These are phyloP conservation scores for Delphinus delphis DNA, from an alignment of 2,113 vertebrate genomes.

Conservation along the genomic window DNA sequence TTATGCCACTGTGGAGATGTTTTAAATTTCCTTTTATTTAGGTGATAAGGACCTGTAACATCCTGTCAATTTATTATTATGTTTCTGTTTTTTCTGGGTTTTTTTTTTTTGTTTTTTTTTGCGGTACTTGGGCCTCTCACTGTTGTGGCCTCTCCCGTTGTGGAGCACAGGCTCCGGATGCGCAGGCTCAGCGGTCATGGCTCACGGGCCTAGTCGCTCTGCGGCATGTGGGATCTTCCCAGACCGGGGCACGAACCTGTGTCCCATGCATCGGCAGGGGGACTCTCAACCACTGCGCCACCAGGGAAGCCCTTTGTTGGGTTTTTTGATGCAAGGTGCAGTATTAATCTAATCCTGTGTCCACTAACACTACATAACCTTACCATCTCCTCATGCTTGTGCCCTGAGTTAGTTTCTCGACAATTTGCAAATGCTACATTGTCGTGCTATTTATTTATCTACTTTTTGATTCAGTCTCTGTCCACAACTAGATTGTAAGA, in stretches of 20 bases:
- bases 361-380: fast-evolving
- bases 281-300: too few species aligned
- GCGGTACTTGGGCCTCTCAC: too few species aligned
- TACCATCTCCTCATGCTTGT: background rate
- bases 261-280: too few species aligned
- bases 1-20: background rate
- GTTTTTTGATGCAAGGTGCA: background rate
- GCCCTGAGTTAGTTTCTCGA: background rate
- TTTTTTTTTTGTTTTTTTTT: background rate
- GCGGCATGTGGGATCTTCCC: too few species aligned
- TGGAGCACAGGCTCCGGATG: too few species aligned
- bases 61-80: background rate
- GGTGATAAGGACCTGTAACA: background rate
- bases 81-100: background rate
- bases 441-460: background rate
- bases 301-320: background rate
- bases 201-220: too few species aligned
- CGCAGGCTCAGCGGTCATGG: too few species aligned
- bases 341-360: background rate
- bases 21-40: background rate
- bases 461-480: background rate
- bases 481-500: background rate
- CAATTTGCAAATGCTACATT: background rate
- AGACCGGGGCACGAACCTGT: too few species aligned
- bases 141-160: too few species aligned